phyloP scores from a whole-genome alignment of 2,888 invertebrate genomes.

The Orthosia cruda region DNA sequence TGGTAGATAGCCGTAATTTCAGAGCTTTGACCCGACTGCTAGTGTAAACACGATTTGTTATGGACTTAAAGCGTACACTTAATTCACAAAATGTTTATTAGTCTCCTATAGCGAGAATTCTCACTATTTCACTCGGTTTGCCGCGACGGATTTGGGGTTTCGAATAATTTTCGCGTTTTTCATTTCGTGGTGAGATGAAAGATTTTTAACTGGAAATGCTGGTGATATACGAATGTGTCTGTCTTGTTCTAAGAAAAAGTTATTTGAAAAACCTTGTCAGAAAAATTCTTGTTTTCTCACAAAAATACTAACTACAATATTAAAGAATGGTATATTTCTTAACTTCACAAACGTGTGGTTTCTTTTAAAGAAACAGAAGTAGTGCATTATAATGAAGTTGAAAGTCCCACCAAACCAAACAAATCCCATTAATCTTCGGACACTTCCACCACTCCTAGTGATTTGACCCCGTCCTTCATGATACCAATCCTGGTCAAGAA shows the following conservation, averaged over 20 bases:
- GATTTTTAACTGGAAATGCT: slow-evolving; percentile 5
- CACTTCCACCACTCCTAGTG: slow-evolving; percentile 9
- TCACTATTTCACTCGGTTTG: no score
- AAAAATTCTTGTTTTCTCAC: neutral
- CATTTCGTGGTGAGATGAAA: slow-evolving; percentile 11
- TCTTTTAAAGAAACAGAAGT: neutral
- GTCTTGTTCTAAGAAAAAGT: neutral
- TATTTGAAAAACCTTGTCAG: neutral
- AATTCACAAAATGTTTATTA: no score
- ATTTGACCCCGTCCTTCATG: slow-evolving; percentile 23
- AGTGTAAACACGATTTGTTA: no score
- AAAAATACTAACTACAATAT: neutral
- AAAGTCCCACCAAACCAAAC: neutral
- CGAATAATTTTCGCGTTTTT: slow-evolving; percentile 47
- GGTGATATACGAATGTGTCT: neutral
- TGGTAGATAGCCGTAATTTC: no score
- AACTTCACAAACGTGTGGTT: neutral
- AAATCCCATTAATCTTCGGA: slow-evolving; percentile 28
- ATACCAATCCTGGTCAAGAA: slow-evolving; percentile 39
- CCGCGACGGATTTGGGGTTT: no score
- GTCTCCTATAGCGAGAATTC: no score
- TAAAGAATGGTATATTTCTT: neutral
- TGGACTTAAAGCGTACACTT: no score
- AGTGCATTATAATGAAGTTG: neutral
- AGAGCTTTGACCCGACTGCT: no score